phyloP scores from a whole-genome alignment of 1,140 invertebrate genomes.

The Hestina assimilis region DNA sequence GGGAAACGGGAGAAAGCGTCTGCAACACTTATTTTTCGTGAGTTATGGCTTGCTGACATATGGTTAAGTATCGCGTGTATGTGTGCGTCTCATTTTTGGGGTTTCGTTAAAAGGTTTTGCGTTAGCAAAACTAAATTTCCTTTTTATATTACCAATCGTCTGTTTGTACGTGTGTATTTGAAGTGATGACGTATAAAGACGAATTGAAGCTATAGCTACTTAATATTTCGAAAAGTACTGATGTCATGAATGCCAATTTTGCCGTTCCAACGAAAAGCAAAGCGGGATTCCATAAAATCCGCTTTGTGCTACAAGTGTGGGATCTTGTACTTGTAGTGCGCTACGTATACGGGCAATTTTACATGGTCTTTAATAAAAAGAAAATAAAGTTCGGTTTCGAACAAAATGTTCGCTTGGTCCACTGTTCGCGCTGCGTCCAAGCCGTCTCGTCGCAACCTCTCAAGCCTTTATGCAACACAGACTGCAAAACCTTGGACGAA shows the following conservation, averaged over 20 bases:
- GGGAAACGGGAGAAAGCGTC: slow-evolving; percentile 17
- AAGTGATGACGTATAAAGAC: not conserved
- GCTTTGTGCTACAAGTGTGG: slow-evolving; percentile 30
- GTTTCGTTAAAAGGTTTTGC: slow-evolving; percentile 12
- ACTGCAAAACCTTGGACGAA: slow-evolving; percentile 19
- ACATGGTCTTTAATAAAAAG: slow-evolving; percentile 1
- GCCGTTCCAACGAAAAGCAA: slow-evolving; percentile 30
- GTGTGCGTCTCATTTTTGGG: slow-evolving; percentile 11
- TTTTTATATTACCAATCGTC: not conserved
- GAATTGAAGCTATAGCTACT: not conserved
- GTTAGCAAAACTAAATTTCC: not conserved
- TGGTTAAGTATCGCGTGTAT: slow-evolving; percentile 11
- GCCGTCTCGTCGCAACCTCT: slow-evolving; percentile 25
- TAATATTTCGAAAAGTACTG: slow-evolving; percentile 19
- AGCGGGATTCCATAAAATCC: slow-evolving; percentile 30
- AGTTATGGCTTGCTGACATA: slow-evolving; percentile 14
- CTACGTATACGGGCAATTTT: slow-evolving; percentile 4
- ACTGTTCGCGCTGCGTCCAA: slow-evolving; percentile 14
- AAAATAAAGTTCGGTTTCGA: slow-evolving; percentile 7
- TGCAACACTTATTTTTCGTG: slow-evolving; percentile 19
- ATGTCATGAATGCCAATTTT: slow-evolving; percentile 34
- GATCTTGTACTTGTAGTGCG: slow-evolving; percentile 23
- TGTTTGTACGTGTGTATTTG: not conserved
- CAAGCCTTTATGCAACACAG: slow-evolving; percentile 25
- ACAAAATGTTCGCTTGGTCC: slow-evolving; percentile 7